phyloP scores from a whole-genome alignment of 2,797 vertebrate species.

The Natrix natrix region DNA sequence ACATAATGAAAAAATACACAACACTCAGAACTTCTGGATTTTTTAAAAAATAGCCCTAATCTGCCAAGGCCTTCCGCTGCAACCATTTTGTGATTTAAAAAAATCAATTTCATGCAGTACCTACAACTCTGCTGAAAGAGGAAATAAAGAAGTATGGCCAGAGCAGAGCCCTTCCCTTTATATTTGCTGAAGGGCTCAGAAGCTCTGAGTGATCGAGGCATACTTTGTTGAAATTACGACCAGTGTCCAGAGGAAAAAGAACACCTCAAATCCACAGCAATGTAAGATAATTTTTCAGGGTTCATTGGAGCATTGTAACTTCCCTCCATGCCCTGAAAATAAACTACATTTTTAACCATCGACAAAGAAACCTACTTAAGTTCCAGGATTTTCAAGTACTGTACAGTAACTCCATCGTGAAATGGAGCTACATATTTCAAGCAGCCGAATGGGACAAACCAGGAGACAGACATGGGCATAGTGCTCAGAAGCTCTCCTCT shows the following conservation, averaged over 20 bases:
- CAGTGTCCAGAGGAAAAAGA: not conserved
- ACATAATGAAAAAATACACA: not conserved
- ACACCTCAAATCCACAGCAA: not conserved
- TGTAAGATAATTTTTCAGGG: not conserved
- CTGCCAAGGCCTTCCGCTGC: not conserved
- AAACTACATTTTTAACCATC: not conserved
- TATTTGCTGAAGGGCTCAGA: not conserved
- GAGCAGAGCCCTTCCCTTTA: not conserved
- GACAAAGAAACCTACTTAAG: not conserved
- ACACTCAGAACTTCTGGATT: not conserved
- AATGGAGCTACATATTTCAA: not conserved
- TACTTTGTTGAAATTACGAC: not conserved
- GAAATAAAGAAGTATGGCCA: not conserved
- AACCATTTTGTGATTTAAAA: not conserved
- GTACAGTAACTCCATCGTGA: not conserved
- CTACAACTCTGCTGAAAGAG: accelerated
- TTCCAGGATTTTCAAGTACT: not conserved
- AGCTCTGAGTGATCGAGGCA: not conserved
- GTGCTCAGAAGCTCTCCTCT: not conserved
- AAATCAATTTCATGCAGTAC: not conserved
- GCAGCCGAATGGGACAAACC: not conserved
- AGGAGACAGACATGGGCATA: not conserved
- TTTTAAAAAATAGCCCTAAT: not conserved
- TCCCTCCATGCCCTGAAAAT: not conserved
- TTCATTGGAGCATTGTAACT: not conserved